Evolutionary conservation across 1,140 invertebrate genomes (phyloP), one percentile per base, ranked within the genome.

Genomic region (Lutraria rhynchaena): DNA sequence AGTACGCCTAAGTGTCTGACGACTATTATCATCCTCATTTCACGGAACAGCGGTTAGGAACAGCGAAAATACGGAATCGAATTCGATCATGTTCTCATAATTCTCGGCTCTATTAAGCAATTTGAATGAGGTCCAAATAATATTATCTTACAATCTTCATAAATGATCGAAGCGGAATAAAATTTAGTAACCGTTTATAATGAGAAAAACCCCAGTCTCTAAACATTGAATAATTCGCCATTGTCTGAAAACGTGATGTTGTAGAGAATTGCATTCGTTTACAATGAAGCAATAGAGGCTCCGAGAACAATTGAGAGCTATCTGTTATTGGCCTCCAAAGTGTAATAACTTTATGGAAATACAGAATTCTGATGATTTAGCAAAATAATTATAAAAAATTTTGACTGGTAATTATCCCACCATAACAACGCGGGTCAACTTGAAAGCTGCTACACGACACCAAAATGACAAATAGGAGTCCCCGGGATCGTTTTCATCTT

Each of bases 331-430:
- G 27, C 44, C 63, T 29, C 41, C 49, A 24, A 11, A 9, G 63
- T n/a, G 19, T 31, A 49, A 49, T 67, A 67, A 67, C 31, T 49
- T 29, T 41, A 35, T 11, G 24, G 27, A 44, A 67, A 67, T 31
- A 19, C 44, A 67, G 27, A 49, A 67, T 67, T 33, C 41, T 49
- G 63, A 29, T 67, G 63, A 67, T 49, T 63, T 63, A 19, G n/a
- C 35, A 41, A 41, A 63, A 63, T 60, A 63, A 7, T 41, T 5
- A 44, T 63, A 44, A 63, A 44, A 63, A 17, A 63, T 63, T 41
- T 5, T 7, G 37, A 41, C 5, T 5, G 37, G 37, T 15, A 41
- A 41, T 41, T 41, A 41, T 41, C 37, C 15, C 5, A 7, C 15
- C 37, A 41, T 41, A 41, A 41, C 37, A 41, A 41, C 37, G 15